Evolutionary conservation across 1,140 invertebrate genomes (phyloP).

Genomic region (Oryzaephilus surinamensis): DNA sequence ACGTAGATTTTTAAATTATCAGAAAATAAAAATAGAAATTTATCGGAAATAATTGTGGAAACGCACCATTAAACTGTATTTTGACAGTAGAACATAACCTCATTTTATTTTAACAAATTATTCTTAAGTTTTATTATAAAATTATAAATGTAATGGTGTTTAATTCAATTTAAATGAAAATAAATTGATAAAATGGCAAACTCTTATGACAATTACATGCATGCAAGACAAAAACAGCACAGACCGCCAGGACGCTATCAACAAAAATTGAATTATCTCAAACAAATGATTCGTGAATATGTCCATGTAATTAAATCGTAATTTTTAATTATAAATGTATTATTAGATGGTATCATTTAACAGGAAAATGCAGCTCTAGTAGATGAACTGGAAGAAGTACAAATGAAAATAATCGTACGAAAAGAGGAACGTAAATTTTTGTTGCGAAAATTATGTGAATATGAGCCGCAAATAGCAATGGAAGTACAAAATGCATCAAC

Average conservation of each 20-base stretch:
- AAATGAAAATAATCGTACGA: slow-evolving; percentile 61
- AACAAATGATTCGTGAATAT: slow-evolving; percentile 32
- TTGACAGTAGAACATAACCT: too few relatives aligned
- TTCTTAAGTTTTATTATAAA: too few relatives aligned
- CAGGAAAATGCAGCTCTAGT: slow-evolving; percentile 73
- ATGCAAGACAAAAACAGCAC: slow-evolving; percentile 7
- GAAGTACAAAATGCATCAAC: slow-evolving; percentile 29
- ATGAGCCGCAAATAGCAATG: slow-evolving; percentile 48
- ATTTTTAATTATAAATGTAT: neutral
- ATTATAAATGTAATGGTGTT: too few relatives aligned
- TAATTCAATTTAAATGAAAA: too few relatives aligned
- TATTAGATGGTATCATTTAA: slow-evolving; percentile 11
- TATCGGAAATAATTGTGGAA: too few relatives aligned
- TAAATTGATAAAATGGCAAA: slow-evolving; percentile 5
- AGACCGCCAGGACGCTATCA: slow-evolving; percentile 20
- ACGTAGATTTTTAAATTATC: neutral
- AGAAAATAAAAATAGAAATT: neutral
- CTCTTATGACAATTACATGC: slow-evolving; percentile 9
- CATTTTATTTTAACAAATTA: too few relatives aligned
- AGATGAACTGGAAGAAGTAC: slow-evolving; percentile 66
- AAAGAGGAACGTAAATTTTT: slow-evolving; percentile 68
- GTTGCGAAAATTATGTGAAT: slow-evolving; percentile 52
- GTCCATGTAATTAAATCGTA: slow-evolving; percentile 26
- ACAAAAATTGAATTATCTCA: slow-evolving; percentile 29
- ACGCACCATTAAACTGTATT: too few relatives aligned